Base-by-base conservation (phyloP, 64 coral and sea anemone genomes). In the Dendronephthya gigantea region DNA sequence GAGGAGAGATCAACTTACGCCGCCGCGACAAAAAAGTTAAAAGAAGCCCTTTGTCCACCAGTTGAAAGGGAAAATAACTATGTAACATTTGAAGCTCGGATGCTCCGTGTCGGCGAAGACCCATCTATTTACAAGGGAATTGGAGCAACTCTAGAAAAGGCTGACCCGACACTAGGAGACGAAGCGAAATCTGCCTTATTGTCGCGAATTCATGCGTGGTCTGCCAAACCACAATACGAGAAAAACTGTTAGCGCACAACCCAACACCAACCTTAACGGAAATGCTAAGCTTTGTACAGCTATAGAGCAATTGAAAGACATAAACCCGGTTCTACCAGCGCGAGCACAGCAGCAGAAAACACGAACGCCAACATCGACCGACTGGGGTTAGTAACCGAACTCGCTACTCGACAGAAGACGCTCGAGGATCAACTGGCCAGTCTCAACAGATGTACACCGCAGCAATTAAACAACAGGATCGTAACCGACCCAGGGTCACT, bases 1-100 rank as follows among this genome's bases (percentile, higher is more conserved):
- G 82, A 37, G 14, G 36, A 39, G 25, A 35, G 35, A 83, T 15
- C n/a, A 1, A 83, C 82, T 1, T 66, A 66, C 58, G 29, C 3
- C 58, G 58, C 58, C 58, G 58, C 58, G 4, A 66, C 58, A 14
- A 3, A 22, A 22, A 66, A 66, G 58, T 22, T 88, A 47, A 88
- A 47, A 52, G 25, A 81, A 28, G 41, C 86, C 30, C 23, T 88
- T 51, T 84, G 16, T 22, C 88, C 88, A 0, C 23, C 59, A 30
- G 83, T 75, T 30, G 6, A 66, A 17, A 22, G 58, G 19, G 58
- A 66, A 66, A 66, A 66, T 30, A 5, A 66, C 14, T n/a, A 66
- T 17, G 58, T 5, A 5, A 15, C 6, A 66, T 30, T 66, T 17
- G 58, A 66, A 66, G 58, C 58, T 15, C 2, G 58, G 5, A 66